Evolutionary conservation across 2,888 invertebrate genomes (phyloP).

Genomic region (Athetis lepigone): DNA sequence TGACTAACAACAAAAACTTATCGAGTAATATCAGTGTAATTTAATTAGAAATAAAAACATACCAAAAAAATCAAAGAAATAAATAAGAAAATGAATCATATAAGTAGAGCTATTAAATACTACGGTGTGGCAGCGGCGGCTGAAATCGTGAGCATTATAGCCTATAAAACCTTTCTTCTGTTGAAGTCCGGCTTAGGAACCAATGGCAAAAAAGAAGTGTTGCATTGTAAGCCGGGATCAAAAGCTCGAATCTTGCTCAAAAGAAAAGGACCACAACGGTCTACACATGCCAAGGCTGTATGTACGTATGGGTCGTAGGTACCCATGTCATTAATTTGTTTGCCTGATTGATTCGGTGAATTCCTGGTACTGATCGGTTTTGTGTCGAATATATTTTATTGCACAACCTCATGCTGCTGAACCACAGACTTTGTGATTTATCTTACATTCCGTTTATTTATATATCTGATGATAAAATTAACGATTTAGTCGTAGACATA

Average conservation of each 20-base stretch:
- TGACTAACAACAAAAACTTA: background rate
- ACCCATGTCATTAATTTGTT: conserved; percentile 47
- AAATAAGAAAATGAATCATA: too few relatives aligned
- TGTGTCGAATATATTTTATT: conserved; percentile 69
- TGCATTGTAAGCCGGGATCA: conserved; percentile 26
- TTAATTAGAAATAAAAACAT: too few relatives aligned
- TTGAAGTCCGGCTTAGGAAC: background rate
- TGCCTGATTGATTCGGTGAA: conserved; percentile 50
- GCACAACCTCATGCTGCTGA: conserved; percentile 57
- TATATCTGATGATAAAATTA: conserved; percentile 74
- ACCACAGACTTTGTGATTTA: conserved; percentile 71
- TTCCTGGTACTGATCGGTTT: conserved; percentile 64
- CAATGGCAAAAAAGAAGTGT: conserved; percentile 34
- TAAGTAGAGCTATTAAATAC: too few relatives aligned
- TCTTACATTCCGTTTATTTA: conserved; percentile 73
- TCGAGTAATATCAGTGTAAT: too few relatives aligned
- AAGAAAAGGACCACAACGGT: conserved; percentile 23
- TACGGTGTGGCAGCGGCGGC: too few relatives aligned
- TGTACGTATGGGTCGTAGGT: conserved; percentile 17
- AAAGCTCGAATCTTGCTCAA: conserved; percentile 30
- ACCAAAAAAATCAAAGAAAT: too few relatives aligned
- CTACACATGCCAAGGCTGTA: conserved; percentile 17
- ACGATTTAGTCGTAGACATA: conserved; percentile 69
- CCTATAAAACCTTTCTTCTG: background rate
- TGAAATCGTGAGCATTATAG: too few relatives aligned